A percentile compares a stretch with the other conserved stretches of the same genome.
These are phyloP conservation scores for Seriola quinqueradiata DNA, from an alignment of 2,113 vertebrate species.

Conservation along the genomic window DNA sequence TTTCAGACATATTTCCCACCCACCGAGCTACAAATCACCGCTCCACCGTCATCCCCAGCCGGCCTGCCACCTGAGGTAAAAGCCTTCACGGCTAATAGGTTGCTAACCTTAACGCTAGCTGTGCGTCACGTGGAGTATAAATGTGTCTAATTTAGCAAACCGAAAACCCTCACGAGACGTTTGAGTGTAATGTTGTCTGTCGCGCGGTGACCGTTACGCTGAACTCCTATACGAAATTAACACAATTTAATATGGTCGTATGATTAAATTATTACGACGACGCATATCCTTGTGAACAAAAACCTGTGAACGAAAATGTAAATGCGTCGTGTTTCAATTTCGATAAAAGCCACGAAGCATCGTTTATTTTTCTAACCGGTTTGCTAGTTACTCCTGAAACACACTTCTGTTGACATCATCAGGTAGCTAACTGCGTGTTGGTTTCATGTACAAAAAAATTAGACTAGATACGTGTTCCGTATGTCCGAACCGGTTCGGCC, in stretches of 20 bases:
- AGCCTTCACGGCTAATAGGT: conserved; percentile 24
- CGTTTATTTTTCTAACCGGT: neutral
- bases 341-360: neutral
- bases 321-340: neutral
- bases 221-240: neutral
- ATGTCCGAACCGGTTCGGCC: neutral
- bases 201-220: too few relatives aligned
- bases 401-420: neutral
- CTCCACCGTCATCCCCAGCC: conserved; percentile 22
- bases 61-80: conserved; percentile 79
- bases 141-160: neutral
- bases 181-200: neutral
- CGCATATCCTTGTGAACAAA: rapidly evolving
- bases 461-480: rapidly evolving
- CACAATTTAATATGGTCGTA: neutral
- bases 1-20: conserved; percentile 23
- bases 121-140: neutral
- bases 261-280: rapidly evolving
- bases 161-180: rapidly evolving
- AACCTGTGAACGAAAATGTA: rapidly evolving
- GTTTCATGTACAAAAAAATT: neutral
- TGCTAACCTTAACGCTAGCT: conserved; percentile 37
- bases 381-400: neutral
- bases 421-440: neutral
- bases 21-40: conserved; percentile 36